Evolutionary conservation across 2,113 vertebrate species (phyloP).

Genomic region (Halichoerus grypus): DNA sequence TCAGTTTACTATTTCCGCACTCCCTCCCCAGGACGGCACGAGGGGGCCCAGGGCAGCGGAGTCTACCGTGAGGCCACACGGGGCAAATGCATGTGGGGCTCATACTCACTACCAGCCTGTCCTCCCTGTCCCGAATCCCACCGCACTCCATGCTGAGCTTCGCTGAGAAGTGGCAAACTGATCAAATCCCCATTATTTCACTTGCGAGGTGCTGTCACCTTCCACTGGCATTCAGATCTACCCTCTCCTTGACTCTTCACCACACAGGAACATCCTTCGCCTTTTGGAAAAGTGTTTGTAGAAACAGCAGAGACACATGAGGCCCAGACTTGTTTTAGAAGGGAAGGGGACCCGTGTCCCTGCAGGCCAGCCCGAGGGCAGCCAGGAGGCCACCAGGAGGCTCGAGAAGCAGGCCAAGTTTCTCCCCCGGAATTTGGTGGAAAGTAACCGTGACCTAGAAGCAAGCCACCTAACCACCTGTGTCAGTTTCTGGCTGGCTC

Average conservation of each 20-base stretch:
- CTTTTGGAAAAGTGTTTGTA: neutral
- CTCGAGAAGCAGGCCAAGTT: neutral
- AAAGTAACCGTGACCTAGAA: accelerated
- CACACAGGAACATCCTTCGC: neutral
- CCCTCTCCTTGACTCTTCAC: neutral
- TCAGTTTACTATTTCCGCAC: constrained; percentile 6
- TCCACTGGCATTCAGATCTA: neutral
- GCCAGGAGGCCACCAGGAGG: neutral
- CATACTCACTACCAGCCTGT: neutral
- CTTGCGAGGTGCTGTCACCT: accelerated
- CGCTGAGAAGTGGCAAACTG: neutral
- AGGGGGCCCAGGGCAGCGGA: accelerated
- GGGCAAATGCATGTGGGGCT: neutral
- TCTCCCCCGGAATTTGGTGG: neutral
- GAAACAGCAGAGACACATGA: neutral
- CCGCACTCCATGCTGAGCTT: neutral
- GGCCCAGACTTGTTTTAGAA: neutral
- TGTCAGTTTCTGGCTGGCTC: accelerated
- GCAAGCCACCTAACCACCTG: no score
- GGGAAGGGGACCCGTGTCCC: neutral
- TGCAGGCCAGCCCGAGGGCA: neutral
- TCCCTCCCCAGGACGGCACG: neutral
- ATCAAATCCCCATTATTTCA: neutral
- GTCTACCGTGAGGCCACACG: neutral
- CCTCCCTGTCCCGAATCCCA: neutral